Evolutionary conservation across 1,140 invertebrate species (phyloP).

Genomic region (Coenobita brevimanus): DNA sequence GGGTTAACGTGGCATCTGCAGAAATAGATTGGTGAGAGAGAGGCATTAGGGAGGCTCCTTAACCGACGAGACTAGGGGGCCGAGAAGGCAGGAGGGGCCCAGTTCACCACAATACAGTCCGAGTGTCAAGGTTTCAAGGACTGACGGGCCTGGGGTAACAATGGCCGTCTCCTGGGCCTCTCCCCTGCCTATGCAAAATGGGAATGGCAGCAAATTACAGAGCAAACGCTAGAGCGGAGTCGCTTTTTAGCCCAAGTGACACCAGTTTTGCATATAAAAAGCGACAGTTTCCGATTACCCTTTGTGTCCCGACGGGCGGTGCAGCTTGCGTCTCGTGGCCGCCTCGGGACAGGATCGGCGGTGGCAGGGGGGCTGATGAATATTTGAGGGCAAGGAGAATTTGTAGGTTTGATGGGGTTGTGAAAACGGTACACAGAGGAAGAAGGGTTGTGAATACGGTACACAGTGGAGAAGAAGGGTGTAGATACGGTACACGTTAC

Average conservation of each 20-base stretch:
- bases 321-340: constrained; percentile 38
- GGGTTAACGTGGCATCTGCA: too few species aligned
- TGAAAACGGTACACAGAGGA: too few species aligned
- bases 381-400: too few species aligned
- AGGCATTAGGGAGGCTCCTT: too few species aligned
- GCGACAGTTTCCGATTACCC: constrained; percentile 51
- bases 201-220: constrained; percentile 55
- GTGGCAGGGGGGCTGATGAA: too few species aligned
- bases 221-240: constrained; percentile 52
- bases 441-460: too few species aligned
- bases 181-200: constrained; percentile 34
- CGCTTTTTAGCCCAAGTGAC: constrained; percentile 60
- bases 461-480: too few species aligned
- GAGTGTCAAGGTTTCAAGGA: constrained; percentile 23
- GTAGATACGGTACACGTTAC: too few species aligned
- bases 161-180: background rate
- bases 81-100: background rate
- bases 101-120: constrained; percentile 26
- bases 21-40: too few species aligned
- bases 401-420: too few species aligned
- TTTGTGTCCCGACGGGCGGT: constrained; percentile 45
- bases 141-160: constrained; percentile 15
- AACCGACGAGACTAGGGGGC: background rate
- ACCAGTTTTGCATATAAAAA: constrained; percentile 65
- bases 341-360: too few species aligned